A percentile compares a stretch with the other conserved stretches of the same genome.
These are phyloP conservation scores for Glomeris maerens DNA, from an alignment of 1,140 invertebrate species.

Conservation along the genomic window DNA sequence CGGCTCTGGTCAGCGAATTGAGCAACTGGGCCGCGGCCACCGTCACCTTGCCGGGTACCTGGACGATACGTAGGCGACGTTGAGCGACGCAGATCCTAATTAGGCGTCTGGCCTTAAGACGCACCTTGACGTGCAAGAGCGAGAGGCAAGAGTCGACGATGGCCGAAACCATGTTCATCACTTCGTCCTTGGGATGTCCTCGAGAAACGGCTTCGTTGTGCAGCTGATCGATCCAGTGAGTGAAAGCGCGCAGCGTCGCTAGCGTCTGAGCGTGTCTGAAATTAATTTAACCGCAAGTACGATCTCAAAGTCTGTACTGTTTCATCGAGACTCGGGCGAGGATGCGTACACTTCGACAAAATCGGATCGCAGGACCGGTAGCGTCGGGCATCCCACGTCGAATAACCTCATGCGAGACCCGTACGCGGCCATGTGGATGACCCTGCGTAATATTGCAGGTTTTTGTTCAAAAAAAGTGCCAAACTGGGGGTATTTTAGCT, in stretches of 20 bases:
- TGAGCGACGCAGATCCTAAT: too few relatives aligned
- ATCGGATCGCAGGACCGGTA: conserved; percentile 32
- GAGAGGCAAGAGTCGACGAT: conserved; percentile 26
- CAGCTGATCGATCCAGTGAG: conserved; percentile 40
- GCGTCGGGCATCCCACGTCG: conserved; percentile 31
- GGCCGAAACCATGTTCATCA: conserved; percentile 24
- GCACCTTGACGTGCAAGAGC: too few relatives aligned
- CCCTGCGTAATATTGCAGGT: conserved; percentile 20
- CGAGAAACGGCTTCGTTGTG: conserved; percentile 23
- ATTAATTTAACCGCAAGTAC: conserved; percentile 14
- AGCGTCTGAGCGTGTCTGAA: conserved; percentile 50
- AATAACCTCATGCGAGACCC: conserved; percentile 31
- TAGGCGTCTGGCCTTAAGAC: too few relatives aligned
- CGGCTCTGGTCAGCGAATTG: conserved; percentile 39
- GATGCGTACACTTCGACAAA: conserved; percentile 37
- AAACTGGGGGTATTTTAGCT: neutral
- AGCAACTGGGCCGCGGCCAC: conserved; percentile 45
- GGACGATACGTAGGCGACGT: too few relatives aligned
- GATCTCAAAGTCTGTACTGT: too few relatives aligned
- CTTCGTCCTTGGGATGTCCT: conserved; percentile 24
- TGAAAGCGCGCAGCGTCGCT: conserved; percentile 49
- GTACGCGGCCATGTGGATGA: conserved; percentile 31
- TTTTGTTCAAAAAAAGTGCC: neutral
- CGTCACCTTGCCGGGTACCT: conserved; percentile 35
- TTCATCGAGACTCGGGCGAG: too few relatives aligned